Evolutionary conservation across 2,797 vertebrate genomes (phyloP).

Genomic region (Channallabes apus): DNA sequence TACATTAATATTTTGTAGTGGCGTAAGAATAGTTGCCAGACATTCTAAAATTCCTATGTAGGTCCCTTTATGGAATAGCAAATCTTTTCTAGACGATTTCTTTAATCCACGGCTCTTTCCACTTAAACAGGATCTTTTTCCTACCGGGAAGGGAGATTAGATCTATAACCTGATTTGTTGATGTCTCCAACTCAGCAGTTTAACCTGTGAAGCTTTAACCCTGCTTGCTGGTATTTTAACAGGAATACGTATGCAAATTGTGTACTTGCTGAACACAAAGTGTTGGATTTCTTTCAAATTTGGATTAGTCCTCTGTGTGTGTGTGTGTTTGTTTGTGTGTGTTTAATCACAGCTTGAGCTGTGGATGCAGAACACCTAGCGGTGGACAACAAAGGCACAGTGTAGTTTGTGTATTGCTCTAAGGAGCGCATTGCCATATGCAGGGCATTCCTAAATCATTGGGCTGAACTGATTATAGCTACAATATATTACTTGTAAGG

Average conservation of each 20-base stretch:
- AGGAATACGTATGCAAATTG: background rate
- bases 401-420: background rate
- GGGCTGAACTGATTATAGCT: no score
- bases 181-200: background rate
- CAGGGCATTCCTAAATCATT: background rate
- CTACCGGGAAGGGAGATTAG: background rate
- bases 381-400: background rate
- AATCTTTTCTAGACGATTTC: no score
- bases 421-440: background rate
- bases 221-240: background rate
- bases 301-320: background rate
- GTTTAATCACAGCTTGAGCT: background rate
- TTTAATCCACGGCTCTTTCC: no score
- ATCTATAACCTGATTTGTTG: background rate
- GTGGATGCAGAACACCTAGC: background rate
- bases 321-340: no score
- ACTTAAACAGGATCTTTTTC: no score
- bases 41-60: no score
- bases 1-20: no score
- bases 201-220: background rate
- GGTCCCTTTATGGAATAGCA: no score
- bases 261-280: background rate
- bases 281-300: no score
- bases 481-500: background rate
- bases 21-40: no score